phyloP scores from a whole-genome alignment of 2,113 vertebrate species.

The Ciconia maguari region DNA sequence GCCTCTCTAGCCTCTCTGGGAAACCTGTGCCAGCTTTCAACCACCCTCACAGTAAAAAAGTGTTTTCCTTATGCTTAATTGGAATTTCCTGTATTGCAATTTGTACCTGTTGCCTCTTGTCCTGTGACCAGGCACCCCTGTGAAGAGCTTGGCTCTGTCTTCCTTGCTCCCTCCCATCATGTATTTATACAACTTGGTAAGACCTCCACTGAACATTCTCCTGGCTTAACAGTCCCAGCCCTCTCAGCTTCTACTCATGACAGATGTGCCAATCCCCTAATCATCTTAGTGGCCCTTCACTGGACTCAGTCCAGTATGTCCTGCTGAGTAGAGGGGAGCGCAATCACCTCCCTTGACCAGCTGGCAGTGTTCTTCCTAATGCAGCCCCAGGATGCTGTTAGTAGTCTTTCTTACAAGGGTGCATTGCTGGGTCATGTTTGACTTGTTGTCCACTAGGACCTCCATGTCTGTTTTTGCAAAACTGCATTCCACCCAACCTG shows the following conservation, averaged over 20 bases:
- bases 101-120: fast-evolving
- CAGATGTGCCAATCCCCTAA: background rate
- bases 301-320: background rate
- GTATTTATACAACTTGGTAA: background rate
- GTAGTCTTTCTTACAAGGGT: background rate
- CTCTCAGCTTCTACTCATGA: background rate
- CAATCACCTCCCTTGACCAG: background rate
- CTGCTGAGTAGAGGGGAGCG: background rate
- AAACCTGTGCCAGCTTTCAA: background rate
- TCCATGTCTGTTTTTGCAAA: background rate
- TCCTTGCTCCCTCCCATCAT: background rate
- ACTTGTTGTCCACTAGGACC: background rate
- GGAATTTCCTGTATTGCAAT: background rate
- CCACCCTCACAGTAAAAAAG: background rate
- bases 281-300: background rate
- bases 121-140: background rate
- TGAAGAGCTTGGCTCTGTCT: background rate
- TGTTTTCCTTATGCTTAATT: background rate
- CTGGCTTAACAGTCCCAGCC: background rate
- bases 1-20: background rate
- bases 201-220: background rate
- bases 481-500: background rate
- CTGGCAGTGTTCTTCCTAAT: background rate
- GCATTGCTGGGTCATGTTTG: background rate
- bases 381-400: background rate